Conservation (phyloP, 2,888 invertebrate species). For the Drosophila infuscata region DNA sequence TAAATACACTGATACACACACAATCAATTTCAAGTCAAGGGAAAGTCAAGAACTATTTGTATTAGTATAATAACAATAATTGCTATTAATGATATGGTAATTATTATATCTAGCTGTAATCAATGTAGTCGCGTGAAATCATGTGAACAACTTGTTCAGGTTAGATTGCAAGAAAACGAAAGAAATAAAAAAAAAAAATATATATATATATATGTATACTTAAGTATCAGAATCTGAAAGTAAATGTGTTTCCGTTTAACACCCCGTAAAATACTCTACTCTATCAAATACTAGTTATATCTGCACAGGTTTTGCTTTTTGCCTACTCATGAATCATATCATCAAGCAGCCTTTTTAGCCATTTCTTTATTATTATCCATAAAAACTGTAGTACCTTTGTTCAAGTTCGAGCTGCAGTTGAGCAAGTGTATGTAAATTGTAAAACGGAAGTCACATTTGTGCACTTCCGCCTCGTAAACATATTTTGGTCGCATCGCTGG, state of each 20-base stretch:
- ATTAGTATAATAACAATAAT: neutral
- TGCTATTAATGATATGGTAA: neutral
- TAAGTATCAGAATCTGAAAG: neutral
- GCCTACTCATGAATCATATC: neutral
- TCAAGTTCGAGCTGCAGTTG: constrained; percentile 23
- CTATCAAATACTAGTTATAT: neutral
- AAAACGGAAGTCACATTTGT: constrained; percentile 73
- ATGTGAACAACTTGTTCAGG: neutral
- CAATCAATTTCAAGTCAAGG: neutral
- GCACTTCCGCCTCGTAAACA: constrained; percentile 64
- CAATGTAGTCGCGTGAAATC: neutral
- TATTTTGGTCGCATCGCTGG: constrained; percentile 26
- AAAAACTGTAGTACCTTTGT: constrained; percentile 16
- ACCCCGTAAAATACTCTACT: neutral
- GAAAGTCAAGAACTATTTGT: constrained; percentile 21
- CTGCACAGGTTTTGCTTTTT: neutral
- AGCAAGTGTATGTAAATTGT: constrained; percentile 49
- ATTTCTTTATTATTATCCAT: constrained; percentile 18
- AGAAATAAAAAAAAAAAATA: neutral
- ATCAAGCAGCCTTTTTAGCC: constrained; percentile 3
- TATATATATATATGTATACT: neutral
- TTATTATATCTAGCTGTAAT: neutral
- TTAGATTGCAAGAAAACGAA: neutral
- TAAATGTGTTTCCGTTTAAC: neutral
- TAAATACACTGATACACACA: too few species aligned